Percentiles rank a stretch among this genome's conserved stretches.
These are phyloP conservation scores for Neopelma chrysocephalum DNA, from an alignment of 2,797 vertebrate genomes.

Conservation along the genomic window DNA sequence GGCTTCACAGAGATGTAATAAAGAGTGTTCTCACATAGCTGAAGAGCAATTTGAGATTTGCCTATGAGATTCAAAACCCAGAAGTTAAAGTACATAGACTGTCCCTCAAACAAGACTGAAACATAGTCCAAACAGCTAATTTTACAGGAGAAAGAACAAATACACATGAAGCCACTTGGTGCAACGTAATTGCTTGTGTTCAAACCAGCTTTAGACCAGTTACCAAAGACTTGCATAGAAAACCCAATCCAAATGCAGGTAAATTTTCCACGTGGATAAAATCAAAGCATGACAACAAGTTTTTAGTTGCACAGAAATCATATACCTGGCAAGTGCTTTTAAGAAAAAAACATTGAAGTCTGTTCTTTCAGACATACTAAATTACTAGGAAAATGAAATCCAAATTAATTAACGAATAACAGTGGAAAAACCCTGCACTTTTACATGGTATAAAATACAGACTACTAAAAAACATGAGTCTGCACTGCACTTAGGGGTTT, in stretches of 20 bases:
- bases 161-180: neutral
- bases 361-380: neutral
- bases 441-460: neutral
- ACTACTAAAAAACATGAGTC: neutral
- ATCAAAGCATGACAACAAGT: neutral
- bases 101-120: neutral
- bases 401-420: neutral
- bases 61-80: neutral
- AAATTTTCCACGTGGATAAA: neutral
- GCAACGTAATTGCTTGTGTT: neutral
- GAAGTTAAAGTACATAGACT: slow-evolving; percentile 1
- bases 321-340: neutral
- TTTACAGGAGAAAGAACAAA: slow-evolving; percentile 4
- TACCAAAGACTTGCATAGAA: neutral
- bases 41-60: slow-evolving; percentile 19
- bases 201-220: neutral
- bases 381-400: neutral
- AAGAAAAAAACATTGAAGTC: neutral
- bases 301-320: neutral
- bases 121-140: neutral
- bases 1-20: slow-evolving; percentile 22
- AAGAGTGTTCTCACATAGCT: slow-evolving; percentile 12
- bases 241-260: neutral
- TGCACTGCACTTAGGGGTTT: neutral
- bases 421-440: neutral